Evolutionary conservation across 2,888 invertebrate genomes (phyloP).

Genomic region (Orchestes rusci): DNA sequence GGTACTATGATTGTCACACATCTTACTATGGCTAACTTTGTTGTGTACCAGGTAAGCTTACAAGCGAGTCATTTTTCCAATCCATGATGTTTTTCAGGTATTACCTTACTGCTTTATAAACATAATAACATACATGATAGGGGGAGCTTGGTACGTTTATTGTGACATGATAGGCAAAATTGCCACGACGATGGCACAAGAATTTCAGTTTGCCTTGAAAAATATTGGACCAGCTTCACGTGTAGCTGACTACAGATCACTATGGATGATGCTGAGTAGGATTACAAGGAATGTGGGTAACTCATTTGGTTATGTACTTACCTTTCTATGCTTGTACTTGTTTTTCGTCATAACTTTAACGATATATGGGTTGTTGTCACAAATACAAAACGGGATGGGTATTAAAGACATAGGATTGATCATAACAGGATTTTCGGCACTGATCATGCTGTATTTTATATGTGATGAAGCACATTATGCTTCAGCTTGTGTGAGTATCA

Average conservation of each 20-base stretch:
- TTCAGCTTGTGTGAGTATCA: constrained; percentile 55
- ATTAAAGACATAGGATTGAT: constrained; percentile 64
- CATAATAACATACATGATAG: constrained; percentile 59
- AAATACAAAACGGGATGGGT: constrained; percentile 66
- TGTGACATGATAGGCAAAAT: constrained; percentile 59
- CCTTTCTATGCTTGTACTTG: constrained; percentile 60
- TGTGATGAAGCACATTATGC: constrained; percentile 70
- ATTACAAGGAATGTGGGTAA: constrained; percentile 59
- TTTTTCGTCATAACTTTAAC: constrained; percentile 69
- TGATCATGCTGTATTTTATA: constrained; percentile 60
- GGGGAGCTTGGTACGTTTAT: constrained; percentile 64
- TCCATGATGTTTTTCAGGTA: constrained; percentile 40
- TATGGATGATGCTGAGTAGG: constrained; percentile 65
- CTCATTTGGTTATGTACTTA: constrained; percentile 61
- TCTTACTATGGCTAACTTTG: constrained; percentile 62
- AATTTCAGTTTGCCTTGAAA: constrained; percentile 61
- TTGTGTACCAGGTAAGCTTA: constrained; percentile 49
- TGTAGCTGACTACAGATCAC: constrained; percentile 60
- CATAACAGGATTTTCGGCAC: constrained; percentile 59
- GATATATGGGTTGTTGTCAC: constrained; percentile 65
- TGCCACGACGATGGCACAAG: constrained; percentile 59
- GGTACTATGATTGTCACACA: constrained; percentile 62
- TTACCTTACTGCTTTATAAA: constrained; percentile 65
- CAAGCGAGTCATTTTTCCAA: background rate
- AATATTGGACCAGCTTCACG: constrained; percentile 61